Base-by-base conservation (phyloP, 2,888 invertebrate genomes). In the Nomada ruficornis region DNA sequence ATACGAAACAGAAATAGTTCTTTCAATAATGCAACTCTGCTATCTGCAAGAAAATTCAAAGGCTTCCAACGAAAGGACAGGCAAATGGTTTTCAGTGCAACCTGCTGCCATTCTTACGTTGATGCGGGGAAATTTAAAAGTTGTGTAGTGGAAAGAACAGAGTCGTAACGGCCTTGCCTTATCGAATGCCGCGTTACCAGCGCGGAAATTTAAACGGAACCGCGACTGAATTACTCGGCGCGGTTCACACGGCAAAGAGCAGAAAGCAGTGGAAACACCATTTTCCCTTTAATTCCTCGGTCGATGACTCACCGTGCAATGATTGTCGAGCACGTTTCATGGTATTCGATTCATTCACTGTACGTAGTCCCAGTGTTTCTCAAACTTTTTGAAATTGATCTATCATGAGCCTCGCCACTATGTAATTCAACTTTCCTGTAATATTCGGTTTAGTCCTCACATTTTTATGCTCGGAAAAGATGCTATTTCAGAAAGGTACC, bases 191-290 rank as follows among this genome's bases (percentile, higher is more conserved):
- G 59, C 63, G 63, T 26, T 52, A 44, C 20, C 63, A 29, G n/a
- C 26, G 52, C 26, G 80, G 71, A 71, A 77, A 80, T 80, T 71
- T 77, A 77, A 77, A 67, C 67, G 70, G 80, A 71, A 62, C 65
- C 36, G 36, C 68, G 63, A 20, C 69, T 70, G 57, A 80, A 68
- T 69, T 80, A 42, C 80, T 36, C 60, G 69, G 20, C 15, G 47
- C n/a, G 36, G 47, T 11, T 64, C 63, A 23, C 62, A 50, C 44
- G 20, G 69, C 54, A 55, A 71, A 57, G 67, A 71, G 62, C 67
- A 64, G 67, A 47, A 62, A 67, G 42, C 67, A 52, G 71, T 57
- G 71, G 71, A 76, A 76, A 81, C 63, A 72, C 50, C 64, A 73
- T 77, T 83, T 70, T 77, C 59, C 44, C 70, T 77, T 77, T 62